Evolutionary conservation across 1,140 invertebrate species (phyloP).

Genomic region (Macrostomum lignano): DNA sequence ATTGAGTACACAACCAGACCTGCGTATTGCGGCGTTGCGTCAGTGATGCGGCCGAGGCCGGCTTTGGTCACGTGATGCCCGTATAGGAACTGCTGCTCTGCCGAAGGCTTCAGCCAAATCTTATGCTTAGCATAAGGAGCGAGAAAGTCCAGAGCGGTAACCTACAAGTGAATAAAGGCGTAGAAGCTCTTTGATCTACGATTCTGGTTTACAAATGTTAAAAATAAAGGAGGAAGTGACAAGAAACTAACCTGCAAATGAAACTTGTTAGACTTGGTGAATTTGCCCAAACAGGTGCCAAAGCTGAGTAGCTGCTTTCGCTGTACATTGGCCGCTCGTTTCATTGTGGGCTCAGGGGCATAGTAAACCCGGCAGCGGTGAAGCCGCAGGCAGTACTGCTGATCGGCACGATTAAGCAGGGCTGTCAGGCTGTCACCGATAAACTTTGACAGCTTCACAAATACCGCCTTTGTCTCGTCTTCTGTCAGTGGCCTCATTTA

Average conservation of each 20-base stretch:
- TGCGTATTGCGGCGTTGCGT: constrained; percentile 67
- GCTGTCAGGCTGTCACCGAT: too few relatives aligned
- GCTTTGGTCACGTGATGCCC: constrained; percentile 77
- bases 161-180: constrained; percentile 38
- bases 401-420: too few relatives aligned
- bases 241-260: too few relatives aligned
- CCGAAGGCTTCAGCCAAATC: constrained; percentile 81
- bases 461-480: too few relatives aligned
- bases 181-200: constrained; percentile 1
- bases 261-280: too few relatives aligned
- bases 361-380: constrained; percentile 76
- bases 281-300: constrained; percentile 92
- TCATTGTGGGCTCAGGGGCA: constrained; percentile 23
- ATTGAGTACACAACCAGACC: constrained; percentile 77
- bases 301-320: constrained; percentile 52
- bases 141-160: constrained; percentile 78
- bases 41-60: constrained; percentile 74
- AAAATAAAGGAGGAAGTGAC: too few relatives aligned
- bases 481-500: too few relatives aligned
- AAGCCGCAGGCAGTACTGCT: constrained; percentile 77
- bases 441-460: too few relatives aligned
- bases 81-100: constrained; percentile 91
- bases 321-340: constrained; percentile 36
- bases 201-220: too few relatives aligned
- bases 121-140: constrained; percentile 90